These are phyloP conservation scores for Echeneis naucrates DNA, from an alignment of 2,797 vertebrate species.

Conservation along the genomic window DNA sequence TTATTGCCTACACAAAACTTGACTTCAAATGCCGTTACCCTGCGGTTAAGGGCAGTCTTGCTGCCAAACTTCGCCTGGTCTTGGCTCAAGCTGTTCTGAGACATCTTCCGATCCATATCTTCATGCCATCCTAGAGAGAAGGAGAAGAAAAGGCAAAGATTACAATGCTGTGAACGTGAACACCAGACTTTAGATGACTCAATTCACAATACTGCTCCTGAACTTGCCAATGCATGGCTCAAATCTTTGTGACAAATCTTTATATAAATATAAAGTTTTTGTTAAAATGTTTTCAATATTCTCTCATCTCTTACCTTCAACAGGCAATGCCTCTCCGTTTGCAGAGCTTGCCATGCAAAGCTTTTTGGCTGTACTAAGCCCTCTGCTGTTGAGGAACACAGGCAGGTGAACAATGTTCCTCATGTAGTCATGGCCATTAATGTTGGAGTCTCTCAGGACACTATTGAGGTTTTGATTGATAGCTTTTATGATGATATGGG, in stretches of 20 bases:
- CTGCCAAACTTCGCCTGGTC: conserved; percentile 93
- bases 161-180: background rate
- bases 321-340: conserved; percentile 88
- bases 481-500: conserved; percentile 99
- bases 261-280: background rate
- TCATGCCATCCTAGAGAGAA: conserved; percentile 88
- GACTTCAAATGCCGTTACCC: conserved; percentile 82
- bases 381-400: conserved; percentile 95
- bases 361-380: conserved; percentile 91
- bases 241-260: background rate
- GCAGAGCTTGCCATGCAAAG: conserved; percentile 87
- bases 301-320: conserved; percentile 89
- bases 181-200: background rate
- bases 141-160: background rate
- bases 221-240: background rate
- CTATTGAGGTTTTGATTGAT: conserved; percentile 99
- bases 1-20: background rate
- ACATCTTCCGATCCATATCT: conserved; percentile 91
- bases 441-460: conserved; percentile 96
- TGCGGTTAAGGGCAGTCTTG: conserved; percentile 92
- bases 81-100: conserved; percentile 90
- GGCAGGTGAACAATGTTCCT: conserved; percentile 98
- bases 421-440: conserved; percentile 99
- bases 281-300: background rate
- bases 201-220: background rate